Evolutionary conservation across 2,888 invertebrate species (phyloP), one percentile per base, ranked within the genome.

Genomic region (Autographa pulchrina): DNA sequence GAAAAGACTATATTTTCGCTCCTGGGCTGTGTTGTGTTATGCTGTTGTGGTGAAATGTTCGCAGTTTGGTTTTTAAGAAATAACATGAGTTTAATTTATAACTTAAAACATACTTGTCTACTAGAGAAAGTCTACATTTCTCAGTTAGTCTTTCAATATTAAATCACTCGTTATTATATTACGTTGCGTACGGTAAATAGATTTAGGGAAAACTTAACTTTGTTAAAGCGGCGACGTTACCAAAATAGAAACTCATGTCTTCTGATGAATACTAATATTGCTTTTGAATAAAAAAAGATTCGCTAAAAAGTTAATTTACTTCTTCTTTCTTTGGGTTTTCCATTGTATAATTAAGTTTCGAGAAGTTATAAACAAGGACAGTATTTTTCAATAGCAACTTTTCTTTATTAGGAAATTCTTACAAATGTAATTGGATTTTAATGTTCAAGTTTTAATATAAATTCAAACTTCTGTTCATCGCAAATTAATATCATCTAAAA

Each of bases 341-440:
- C 48, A n/a, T 48, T 48, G 48, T 48, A 48, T 48, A 48, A 48
- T 48, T 7, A 48, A n/a, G n/a, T 48, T n/a, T 48, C n/a, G n/a
- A 48, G n/a, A 48, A 48, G 48, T 48, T n/a, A 48, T 48, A 48
- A 48, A 48, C 48, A 48, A 48, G n/a, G 48, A 48, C 48, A 48
- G 5, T 43, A 43, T 48, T 48, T 41, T 48, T n/a, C 48, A 16
- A 48, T n/a, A n/a, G n/a, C 5, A 48, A 48, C 48, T n/a, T 48
- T n/a, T 48, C 6, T 16, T 4, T 16, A 16, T 4, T 14, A 43
- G 16, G 16, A 43, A 14, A 16, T 43, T 16, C 5, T 43, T 43
- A 3, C 43, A 43, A 43, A 16, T 5, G 43, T 43, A 43, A 43
- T 43, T 43, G 14, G 16, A 43, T 43, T 43, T 43, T 16, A 43